Evolutionary conservation across 2,113 vertebrate genomes (phyloP), one percentile per base, ranked within the genome.

Genomic region (Pseudorhombus dupliciocellatus): DNA sequence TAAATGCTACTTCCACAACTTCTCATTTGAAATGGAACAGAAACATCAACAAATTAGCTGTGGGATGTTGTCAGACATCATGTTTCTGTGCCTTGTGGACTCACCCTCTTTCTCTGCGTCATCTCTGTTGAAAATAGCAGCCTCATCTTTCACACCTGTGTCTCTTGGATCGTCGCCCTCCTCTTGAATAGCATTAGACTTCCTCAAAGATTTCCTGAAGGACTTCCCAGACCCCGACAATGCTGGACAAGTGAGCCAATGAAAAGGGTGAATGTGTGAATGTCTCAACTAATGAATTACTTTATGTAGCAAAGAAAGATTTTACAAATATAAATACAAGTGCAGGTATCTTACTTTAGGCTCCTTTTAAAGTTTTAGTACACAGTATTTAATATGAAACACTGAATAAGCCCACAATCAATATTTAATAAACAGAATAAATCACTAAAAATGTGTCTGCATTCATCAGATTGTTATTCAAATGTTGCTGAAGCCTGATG

Each of bases 81-180:
- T 16, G 11, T 34, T 58, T 21, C 14, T 28, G 7, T 48, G 31
- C 21, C 15, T 21, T 40, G 34, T 9, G 34, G 16, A n/a, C 94
- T 94, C 88, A 97, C 96, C 94, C 62, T 95, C 93, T 77, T 84
- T 77, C 68, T 97, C 94, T 52, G 94, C 80, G 61, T 91, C 94
- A 80, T 95, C 94, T 90, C 76, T 88, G 64, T 89, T 94, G 66
- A 95, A 58, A 62, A 90, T 75, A 20, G 85, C 24, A 52, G 78
- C 79, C 50, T 87, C 75, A 21, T 77, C 87, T 56, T 87, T 90
- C 31, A 51, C 61, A 54, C 14, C 56, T 12, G 79, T 52, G 73
- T 84, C 88, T 79, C 89, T 90, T 66, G 58, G 14, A 57, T 79
- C 75, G 66, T 94, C 94, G 21, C 83, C 72, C 50, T 73, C 83